These are phyloP conservation scores for Andricus grossulariae DNA, from an alignment of 1,140 invertebrate genomes.

Conservation along the genomic window DNA sequence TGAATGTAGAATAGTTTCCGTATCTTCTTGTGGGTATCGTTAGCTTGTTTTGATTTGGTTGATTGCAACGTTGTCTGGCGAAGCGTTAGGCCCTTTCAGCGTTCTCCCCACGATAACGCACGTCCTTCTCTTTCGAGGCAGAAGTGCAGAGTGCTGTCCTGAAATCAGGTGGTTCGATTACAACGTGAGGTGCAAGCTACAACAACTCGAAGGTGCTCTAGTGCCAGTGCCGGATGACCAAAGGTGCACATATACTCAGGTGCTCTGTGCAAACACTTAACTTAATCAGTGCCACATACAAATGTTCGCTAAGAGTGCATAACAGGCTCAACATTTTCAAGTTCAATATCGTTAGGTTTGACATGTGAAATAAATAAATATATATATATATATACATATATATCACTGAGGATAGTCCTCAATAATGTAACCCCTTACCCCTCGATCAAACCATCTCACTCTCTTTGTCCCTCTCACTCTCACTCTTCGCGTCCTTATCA, in stretches of 20 bases:
- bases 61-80: not conserved
- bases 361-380: not conserved
- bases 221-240: conserved; percentile 32
- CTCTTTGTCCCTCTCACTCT: conserved; percentile 27
- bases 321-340: not conserved
- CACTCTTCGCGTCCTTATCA: conserved; percentile 38
- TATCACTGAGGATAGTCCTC: conserved; percentile 18
- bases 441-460: conserved; percentile 25
- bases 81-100: conserved; percentile 9
- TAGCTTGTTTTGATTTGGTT: conserved; percentile 8
- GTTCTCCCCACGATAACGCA: not conserved
- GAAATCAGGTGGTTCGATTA: conserved; percentile 58
- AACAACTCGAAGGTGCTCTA: conserved; percentile 31
- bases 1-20: not conserved
- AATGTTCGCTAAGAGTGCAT: not conserved
- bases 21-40: not conserved
- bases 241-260: conserved; percentile 18
- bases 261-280: conserved; percentile 7
- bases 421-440: conserved; percentile 21
- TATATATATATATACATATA: not conserved
- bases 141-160: conserved; percentile 44
- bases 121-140: conserved; percentile 27
- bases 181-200: conserved; percentile 32
- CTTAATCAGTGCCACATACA: conserved; percentile 1
- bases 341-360: not conserved